These are phyloP conservation scores for Ramphastos sulfuratus DNA, from an alignment of 2,113 vertebrate genomes.

Conservation along the genomic window DNA sequence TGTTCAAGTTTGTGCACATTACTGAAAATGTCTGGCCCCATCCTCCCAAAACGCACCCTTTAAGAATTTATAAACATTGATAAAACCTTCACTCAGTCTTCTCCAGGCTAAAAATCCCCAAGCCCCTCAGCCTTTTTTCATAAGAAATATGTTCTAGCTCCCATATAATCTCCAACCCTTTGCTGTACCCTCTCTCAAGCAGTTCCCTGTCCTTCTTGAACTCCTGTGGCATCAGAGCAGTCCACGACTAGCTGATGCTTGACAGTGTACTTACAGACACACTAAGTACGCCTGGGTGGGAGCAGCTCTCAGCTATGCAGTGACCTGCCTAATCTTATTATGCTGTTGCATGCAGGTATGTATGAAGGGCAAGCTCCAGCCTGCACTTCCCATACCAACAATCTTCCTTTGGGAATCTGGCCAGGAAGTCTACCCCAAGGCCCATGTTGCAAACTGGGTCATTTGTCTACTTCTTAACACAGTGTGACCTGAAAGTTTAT, in stretches of 20 bases:
- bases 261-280: neutral
- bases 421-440: slow-evolving; percentile 37
- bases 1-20: too few species aligned
- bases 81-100: too few species aligned
- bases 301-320: slow-evolving; percentile 55
- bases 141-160: too few species aligned
- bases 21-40: too few species aligned
- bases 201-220: too few species aligned
- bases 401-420: slow-evolving; percentile 35
- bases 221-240: neutral
- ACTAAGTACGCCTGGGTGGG: slow-evolving; percentile 26
- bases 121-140: too few species aligned
- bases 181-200: too few species aligned
- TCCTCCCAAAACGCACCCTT: too few species aligned
- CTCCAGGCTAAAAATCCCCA: too few species aligned
- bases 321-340: slow-evolving; percentile 65
- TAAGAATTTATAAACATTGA: too few species aligned
- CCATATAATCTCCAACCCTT: too few species aligned
- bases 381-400: slow-evolving; percentile 27
- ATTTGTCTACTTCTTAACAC: neutral
- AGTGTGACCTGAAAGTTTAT: neutral
- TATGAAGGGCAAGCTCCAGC: slow-evolving; percentile 52
- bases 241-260: slow-evolving; percentile 4
- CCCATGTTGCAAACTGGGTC: slow-evolving; percentile 13
- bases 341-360: slow-evolving; percentile 50